Base-by-base conservation (phyloP, 2,888 invertebrate genomes). In the Neoaliturus tenellus region DNA sequence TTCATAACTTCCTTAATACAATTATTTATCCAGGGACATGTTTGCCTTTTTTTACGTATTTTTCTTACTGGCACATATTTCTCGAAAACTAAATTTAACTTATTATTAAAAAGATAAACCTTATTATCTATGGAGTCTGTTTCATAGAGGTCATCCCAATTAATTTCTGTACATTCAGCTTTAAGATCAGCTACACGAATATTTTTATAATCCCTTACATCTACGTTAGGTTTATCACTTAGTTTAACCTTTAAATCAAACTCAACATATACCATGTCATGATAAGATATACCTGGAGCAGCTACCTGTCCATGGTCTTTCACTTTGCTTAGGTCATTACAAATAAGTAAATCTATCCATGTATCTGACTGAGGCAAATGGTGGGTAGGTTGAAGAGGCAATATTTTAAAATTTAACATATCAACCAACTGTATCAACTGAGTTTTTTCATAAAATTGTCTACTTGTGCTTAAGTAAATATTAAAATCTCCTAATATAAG, bases 401-500 rank as follows among this genome's bases (percentile, higher is more conserved):
- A 8, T 17, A 67, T n/a, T 20, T 12, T 17, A 3, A 67, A 67
- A 33, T n/a, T 67, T 12, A 67, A 67, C 28, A n/a, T 67, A 67
- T 67, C n/a, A 3, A 67, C 28, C 31, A 67, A 67, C 4, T 33
- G 28, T 17, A 10, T 28, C 6, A 67, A 67, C n/a, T 67, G 67
- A 31, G 67, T 67, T 67, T 67, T 33, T 23, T 67, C 67, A n/a
- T 12, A 28, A 67, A 67, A 67, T n/a, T 67, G 14, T 67, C 67
- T 67, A 6, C 14, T 14, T 6, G 31, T 12, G 17, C 33, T 6
- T 17, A 67, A 23, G 31, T 67, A 31, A 67, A 67, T 67, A 67
- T 67, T 67, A 67, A 67, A 67, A 67, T 67, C 67, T 17, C 67
- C 67, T 14, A 67, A n/a, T 67, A 67, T 28, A 4, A 67, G 5